Evolutionary conservation across 2,113 vertebrate species (phyloP).

Genomic region (Pterocles burchelli): DNA sequence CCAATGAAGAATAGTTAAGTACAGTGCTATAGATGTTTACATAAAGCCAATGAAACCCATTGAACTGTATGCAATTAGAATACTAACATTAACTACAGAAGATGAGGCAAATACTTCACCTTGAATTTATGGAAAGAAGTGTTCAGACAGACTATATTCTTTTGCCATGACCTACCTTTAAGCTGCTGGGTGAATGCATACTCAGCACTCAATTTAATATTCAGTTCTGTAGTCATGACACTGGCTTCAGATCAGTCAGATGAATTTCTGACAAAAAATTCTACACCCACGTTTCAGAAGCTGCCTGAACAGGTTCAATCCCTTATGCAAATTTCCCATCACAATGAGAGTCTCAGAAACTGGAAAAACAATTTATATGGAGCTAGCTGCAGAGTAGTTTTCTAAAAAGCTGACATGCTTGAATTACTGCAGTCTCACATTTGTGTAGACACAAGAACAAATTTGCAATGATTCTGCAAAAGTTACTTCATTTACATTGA

Average conservation of each 20-base stretch:
- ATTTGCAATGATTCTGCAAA: conserved; percentile 6
- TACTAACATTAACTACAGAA: neutral
- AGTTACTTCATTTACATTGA: conserved; percentile 13
- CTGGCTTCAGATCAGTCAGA: neutral
- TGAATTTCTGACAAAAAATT: conserved; percentile 31
- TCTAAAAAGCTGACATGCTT: conserved; percentile 10
- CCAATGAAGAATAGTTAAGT: conserved; percentile 42
- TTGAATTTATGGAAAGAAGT: neutral
- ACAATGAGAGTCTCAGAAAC: neutral
- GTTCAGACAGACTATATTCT: neutral
- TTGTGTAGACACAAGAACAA: neutral
- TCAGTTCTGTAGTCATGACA: neutral
- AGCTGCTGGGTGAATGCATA: conserved; percentile 18
- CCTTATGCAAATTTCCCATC: conserved; percentile 45
- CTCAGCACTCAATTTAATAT: conserved; percentile 38
- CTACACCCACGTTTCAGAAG: conserved; percentile 46
- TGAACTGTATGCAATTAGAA: conserved; percentile 29
- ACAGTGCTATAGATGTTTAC: conserved; percentile 26
- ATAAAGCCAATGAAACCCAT: conserved; percentile 8
- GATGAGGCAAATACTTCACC: neutral
- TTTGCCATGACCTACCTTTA: neutral
- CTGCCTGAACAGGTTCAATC: conserved; percentile 50
- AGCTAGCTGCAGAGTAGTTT: conserved; percentile 12
- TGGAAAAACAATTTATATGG: conserved; percentile 16
- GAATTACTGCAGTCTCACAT: conserved; percentile 9